Conservation (phyloP, 1,140 invertebrate genomes). For the Papilio dardanus region DNA sequence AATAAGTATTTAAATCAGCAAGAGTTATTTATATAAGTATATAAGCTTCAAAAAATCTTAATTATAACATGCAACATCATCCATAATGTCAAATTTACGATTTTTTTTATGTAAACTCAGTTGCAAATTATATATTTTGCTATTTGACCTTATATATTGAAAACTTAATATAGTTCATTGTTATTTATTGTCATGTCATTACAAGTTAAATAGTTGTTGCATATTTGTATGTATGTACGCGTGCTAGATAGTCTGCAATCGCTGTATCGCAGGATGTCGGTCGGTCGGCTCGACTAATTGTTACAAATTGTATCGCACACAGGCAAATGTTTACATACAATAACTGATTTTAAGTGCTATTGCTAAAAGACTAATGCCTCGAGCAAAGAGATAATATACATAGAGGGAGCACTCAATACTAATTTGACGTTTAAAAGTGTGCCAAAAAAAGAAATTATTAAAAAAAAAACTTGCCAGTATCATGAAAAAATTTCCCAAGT, state of each 20-base stretch:
- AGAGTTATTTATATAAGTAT: too few species aligned
- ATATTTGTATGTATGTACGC: slow-evolving; percentile 40
- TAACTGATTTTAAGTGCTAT: slow-evolving; percentile 18
- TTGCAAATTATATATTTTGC: background rate
- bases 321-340: slow-evolving; percentile 8
- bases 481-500: too few species aligned
- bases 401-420: too few species aligned
- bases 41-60: too few species aligned
- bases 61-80: too few species aligned
- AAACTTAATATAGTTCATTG: slow-evolving; percentile 1
- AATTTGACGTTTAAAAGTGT: too few species aligned
- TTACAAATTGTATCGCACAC: slow-evolving; percentile 62
- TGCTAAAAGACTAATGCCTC: slow-evolving; percentile 21
- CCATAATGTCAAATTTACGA: too few species aligned
- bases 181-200: slow-evolving; percentile 18
- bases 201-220: slow-evolving; percentile 16
- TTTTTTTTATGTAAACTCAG: too few species aligned
- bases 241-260: slow-evolving; percentile 45
- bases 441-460: too few species aligned
- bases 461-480: too few species aligned
- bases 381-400: too few species aligned
- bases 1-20: too few species aligned
- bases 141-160: background rate
- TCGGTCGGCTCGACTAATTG: slow-evolving; percentile 67
- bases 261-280: slow-evolving; percentile 68